Evolutionary conservation across 2,888 invertebrate genomes (phyloP), one percentile per base, ranked within the genome.

Genomic region (Miltochrista miniata): DNA sequence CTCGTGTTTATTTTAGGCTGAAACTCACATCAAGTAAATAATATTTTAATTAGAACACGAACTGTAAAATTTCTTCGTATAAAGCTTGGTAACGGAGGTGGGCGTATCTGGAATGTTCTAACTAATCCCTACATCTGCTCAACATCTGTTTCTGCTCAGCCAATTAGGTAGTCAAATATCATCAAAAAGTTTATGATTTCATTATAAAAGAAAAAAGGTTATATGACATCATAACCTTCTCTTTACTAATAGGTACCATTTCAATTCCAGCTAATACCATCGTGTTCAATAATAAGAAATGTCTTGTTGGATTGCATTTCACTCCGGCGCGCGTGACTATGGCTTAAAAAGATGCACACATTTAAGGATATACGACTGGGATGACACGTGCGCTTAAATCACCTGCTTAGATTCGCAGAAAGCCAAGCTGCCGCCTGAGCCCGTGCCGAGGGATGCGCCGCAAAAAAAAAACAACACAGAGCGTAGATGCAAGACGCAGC

Each of bases 351-450:
- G 49, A 39, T 43, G 45, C 40, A 56, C 29, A 33, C 40, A 15
- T 58, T 45, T 18, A 57, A 44, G 45, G 50, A 56, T 51, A 47
- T 51, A 34, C 42, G 38, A 15, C 45, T 4, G 18, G 31, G 8
- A 31, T 34, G 59, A 58, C 74, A 71, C 70, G 69, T 70, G 69
- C 76, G 70, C 54, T 45, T 24, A 44, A 54, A 59, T 54, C 77
- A 77, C 74, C 76, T 78, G 77, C 73, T 58, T 64, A 38, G 54
- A 60, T 58, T 64, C 56, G 66, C 76, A 72, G 63, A 64, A 68
- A 59, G 61, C 59, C 50, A 54, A 55, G 58, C 55, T 54, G 57
- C 53, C 18, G 45, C 48, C 50, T 37, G 45, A 50, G 44, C 72
- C 67, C 74, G 76, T 65, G 74, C 72, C 71, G 49, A 65, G 47